These are phyloP conservation scores for Heliconius nattereri DNA, from an alignment of 1,140 invertebrate species.

Conservation along the genomic window DNA sequence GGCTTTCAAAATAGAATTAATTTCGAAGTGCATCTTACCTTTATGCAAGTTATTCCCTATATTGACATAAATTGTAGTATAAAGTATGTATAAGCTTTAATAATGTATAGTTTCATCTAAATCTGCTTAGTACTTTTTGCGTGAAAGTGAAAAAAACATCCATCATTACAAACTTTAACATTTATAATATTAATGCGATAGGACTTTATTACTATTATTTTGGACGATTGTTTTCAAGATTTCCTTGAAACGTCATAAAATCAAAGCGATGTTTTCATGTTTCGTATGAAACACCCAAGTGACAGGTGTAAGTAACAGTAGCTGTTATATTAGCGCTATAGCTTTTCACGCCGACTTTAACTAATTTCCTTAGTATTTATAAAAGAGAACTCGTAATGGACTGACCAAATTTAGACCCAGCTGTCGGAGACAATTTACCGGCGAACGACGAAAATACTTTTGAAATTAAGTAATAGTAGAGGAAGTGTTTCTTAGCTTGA, in stretches of 20 bases:
- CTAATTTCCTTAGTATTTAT: slow-evolving; percentile 9
- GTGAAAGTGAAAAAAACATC: no score
- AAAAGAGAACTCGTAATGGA: slow-evolving; percentile 5
- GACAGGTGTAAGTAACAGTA: not conserved
- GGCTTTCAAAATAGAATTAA: no score
- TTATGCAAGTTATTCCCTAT: no score
- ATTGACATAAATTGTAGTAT: no score
- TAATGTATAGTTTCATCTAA: no score
- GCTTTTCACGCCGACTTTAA: not conserved
- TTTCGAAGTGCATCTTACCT: no score
- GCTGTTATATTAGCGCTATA: not conserved
- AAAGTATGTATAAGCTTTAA: no score
- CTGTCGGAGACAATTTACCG: slow-evolving; percentile 10
- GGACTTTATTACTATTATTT: no score
- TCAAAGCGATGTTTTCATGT: not conserved
- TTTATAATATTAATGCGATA: no score
- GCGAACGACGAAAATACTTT: not conserved
- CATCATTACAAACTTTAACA: no score
- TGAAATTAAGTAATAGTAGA: not conserved
- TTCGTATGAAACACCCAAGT: not conserved
- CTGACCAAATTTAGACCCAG: not conserved
- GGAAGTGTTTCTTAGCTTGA: not conserved
- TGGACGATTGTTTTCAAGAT: not conserved
- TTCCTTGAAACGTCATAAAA: not conserved
- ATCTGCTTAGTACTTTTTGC: no score